phyloP scores from a whole-genome alignment of 30 jellyfish, hydroid and myxozoan species.

The Cassiopea xamachana region DNA sequence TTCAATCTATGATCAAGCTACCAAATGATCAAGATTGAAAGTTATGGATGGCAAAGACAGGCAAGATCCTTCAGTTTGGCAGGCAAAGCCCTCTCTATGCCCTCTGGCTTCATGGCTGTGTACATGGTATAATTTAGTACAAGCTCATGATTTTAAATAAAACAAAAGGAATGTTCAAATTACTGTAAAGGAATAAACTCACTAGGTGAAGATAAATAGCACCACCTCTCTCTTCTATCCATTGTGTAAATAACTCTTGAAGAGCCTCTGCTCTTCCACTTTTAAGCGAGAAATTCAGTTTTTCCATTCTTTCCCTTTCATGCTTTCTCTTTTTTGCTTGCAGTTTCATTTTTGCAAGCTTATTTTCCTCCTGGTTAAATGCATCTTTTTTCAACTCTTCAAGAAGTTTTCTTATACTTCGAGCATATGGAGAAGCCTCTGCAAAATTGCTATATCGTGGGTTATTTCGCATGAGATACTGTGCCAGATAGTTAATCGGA shows the following conservation, averaged over 20 bases:
- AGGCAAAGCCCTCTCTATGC: too few relatives aligned
- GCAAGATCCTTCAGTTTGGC: too few relatives aligned
- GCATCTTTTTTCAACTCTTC: slow-evolving; percentile 82
- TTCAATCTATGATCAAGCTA: too few relatives aligned
- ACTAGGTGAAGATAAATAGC: slow-evolving; percentile 82
- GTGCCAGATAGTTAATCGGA: slow-evolving; percentile 89
- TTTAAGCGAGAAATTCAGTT: slow-evolving; percentile 34
- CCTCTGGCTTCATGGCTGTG: too few relatives aligned
- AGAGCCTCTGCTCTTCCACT: slow-evolving; percentile 84
- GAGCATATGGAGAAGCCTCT: slow-evolving; percentile 87
- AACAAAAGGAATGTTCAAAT: not conserved
- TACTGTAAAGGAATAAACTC: slow-evolving; percentile 1
- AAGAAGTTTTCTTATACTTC: slow-evolving; percentile 71
- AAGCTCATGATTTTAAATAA: not conserved
- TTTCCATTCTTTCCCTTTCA: slow-evolving; percentile 63
- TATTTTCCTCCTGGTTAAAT: slow-evolving; percentile 75
- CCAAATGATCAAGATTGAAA: too few relatives aligned
- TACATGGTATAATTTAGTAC: too few relatives aligned
- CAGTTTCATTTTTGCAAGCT: slow-evolving; percentile 76
- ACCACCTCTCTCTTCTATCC: slow-evolving; percentile 80
- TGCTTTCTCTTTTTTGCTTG: slow-evolving; percentile 77
- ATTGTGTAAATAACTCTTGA: slow-evolving; percentile 75
- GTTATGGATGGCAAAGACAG: too few relatives aligned
- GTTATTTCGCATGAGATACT: slow-evolving; percentile 87
- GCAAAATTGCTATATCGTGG: slow-evolving; percentile 90